These are phyloP conservation scores for Chaetodon auriga DNA, from an alignment of 2,113 vertebrate species.

Conservation along the genomic window DNA sequence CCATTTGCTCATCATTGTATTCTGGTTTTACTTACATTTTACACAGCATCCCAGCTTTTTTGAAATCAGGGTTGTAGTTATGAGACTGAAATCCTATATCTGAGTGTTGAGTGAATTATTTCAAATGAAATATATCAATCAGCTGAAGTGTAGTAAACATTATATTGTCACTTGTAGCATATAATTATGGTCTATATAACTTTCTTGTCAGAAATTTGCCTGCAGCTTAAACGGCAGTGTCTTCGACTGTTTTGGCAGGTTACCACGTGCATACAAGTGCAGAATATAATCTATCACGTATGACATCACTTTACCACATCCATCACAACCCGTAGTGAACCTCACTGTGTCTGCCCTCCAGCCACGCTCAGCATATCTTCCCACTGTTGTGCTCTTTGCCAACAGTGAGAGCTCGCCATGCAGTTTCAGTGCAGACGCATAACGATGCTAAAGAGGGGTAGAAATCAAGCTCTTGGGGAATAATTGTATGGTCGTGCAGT, in stretches of 20 bases:
- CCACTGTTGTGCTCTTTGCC: background rate
- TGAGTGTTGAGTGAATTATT: too few relatives aligned
- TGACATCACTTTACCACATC: background rate
- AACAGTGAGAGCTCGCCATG: background rate
- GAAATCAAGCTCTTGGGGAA: background rate
- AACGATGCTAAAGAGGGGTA: background rate
- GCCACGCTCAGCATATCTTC: background rate
- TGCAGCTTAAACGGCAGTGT: slow-evolving; percentile 13
- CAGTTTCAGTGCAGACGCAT: slow-evolving; percentile 25
- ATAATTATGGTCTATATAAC: background rate
- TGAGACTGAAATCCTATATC: background rate
- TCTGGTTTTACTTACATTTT: too few relatives aligned
- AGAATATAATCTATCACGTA: background rate
- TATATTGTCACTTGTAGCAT: background rate
- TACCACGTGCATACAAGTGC: background rate
- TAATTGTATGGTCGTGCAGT: slow-evolving; percentile 18
- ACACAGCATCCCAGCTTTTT: too few relatives aligned
- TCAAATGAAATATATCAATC: background rate
- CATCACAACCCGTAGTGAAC: background rate
- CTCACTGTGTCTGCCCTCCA: background rate
- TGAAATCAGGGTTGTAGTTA: too few relatives aligned
- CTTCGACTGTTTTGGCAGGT: slow-evolving; percentile 20
- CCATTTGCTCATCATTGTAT: too few relatives aligned
- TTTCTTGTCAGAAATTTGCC: slow-evolving; percentile 9
- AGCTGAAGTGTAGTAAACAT: background rate